These are phyloP conservation scores for Anthophora plumipes DNA, from an alignment of 2,888 invertebrate species.

Conservation along the genomic window DNA sequence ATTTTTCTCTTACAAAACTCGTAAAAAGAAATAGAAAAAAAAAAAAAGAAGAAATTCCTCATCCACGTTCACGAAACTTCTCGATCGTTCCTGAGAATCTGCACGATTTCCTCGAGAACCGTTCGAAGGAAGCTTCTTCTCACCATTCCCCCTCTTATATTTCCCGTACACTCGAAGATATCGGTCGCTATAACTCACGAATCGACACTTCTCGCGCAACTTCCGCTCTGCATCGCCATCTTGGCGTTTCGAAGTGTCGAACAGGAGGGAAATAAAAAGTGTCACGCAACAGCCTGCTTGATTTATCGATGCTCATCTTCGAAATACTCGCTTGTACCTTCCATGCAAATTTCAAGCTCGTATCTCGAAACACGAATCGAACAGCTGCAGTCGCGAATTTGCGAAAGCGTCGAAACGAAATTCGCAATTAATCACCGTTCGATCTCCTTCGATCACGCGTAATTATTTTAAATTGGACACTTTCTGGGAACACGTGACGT, in stretches of 20 bases:
- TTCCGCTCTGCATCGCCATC: conserved; percentile 8
- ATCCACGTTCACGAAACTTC: background rate
- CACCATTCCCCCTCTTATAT: background rate
- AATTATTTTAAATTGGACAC: too few relatives aligned
- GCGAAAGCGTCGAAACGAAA: background rate
- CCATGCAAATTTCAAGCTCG: background rate
- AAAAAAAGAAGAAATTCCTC: background rate
- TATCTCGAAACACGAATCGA: too few relatives aligned
- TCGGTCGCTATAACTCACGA: conserved; percentile 28
- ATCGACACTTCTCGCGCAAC: conserved; percentile 32
- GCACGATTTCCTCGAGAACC: background rate
- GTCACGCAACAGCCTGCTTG: conserved; percentile 20
- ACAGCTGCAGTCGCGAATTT: background rate
- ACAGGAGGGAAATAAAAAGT: background rate
- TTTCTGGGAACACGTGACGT: too few relatives aligned
- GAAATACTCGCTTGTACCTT: background rate
- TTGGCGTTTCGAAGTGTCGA: background rate
- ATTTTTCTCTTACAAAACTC: background rate
- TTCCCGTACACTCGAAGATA: background rate
- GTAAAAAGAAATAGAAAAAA: background rate
- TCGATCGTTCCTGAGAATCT: background rate
- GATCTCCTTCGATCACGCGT: too few relatives aligned
- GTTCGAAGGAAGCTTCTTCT: conserved; percentile 1
- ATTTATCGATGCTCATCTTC: conserved; percentile 30
- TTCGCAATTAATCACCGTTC: too few relatives aligned